Conservation (phyloP, 2,888 invertebrate genomes). For the Petrolisthes cinctipes region DNA sequence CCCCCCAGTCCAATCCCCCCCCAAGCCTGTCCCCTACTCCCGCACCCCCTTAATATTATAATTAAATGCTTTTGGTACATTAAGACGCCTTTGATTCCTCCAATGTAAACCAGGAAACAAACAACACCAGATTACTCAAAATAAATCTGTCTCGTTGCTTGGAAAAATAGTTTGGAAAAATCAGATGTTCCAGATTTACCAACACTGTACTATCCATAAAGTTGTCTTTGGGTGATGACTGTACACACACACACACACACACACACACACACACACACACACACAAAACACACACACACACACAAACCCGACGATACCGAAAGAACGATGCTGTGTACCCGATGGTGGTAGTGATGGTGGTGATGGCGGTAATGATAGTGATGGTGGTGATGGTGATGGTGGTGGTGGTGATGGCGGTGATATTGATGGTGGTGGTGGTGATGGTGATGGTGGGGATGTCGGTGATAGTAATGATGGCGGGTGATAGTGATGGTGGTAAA, state of each 20-base stretch:
- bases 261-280: too few species aligned
- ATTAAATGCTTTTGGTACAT: too few species aligned
- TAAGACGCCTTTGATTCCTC: too few species aligned
- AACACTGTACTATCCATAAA: too few species aligned
- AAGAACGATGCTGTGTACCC: background rate
- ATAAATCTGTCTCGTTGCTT: too few species aligned
- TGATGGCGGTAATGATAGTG: background rate
- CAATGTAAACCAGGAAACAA: too few species aligned
- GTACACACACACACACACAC: background rate
- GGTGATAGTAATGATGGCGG: background rate
- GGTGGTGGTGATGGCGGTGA: background rate
- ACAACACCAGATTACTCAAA: too few species aligned
- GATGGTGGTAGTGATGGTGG: background rate
- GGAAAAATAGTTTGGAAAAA: background rate
- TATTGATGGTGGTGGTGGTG: background rate
- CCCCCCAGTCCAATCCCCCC: too few species aligned
- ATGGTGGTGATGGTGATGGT: background rate
- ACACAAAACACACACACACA: too few species aligned
- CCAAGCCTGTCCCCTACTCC: too few species aligned
- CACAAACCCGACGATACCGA: too few species aligned
- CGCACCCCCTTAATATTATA: too few species aligned
- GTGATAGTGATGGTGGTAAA: background rate
- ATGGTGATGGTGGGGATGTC: background rate
- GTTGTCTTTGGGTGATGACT: slow-evolving; percentile 8
- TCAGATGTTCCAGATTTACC: background rate